Conservation (phyloP, 2,888 invertebrate genomes). For the Gymnosoma rotundatum region DNA sequence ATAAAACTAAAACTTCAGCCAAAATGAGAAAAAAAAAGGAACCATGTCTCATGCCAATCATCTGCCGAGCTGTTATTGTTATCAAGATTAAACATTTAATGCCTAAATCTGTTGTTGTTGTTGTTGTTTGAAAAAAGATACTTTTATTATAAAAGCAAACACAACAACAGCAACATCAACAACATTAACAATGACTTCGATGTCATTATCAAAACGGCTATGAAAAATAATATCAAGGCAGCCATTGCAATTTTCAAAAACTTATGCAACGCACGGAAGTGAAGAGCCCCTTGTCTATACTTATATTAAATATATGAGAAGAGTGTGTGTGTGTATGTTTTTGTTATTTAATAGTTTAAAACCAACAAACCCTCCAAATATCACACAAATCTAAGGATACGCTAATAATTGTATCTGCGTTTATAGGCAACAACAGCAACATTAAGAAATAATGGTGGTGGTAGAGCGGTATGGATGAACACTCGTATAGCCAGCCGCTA, state of each 20-base stretch:
- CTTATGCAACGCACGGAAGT: conserved; percentile 58
- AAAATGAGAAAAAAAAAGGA: conserved; percentile 37
- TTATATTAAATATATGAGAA: conserved; percentile 1
- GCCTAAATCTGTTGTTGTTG: conserved; percentile 57
- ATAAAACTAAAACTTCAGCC: not conserved
- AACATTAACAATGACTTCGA: conserved; percentile 35
- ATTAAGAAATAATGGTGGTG: conserved; percentile 4
- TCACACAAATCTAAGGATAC: conserved; percentile 52
- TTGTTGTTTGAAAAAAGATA: conserved; percentile 59
- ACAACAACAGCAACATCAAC: conserved; percentile 33
- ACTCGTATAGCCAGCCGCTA: conserved; percentile 50
- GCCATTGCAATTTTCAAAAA: conserved; percentile 59
- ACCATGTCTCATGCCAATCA: conserved; percentile 70
- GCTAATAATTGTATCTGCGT: conserved; percentile 26
- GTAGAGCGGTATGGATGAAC: conserved; percentile 47
- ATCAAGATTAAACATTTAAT: conserved; percentile 68
- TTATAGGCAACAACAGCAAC: conserved; percentile 9
- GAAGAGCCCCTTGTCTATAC: conserved; percentile 39
- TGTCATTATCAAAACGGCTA: conserved; percentile 45
- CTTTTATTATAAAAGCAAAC: conserved; percentile 59
- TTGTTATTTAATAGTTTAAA: conserved; percentile 58
- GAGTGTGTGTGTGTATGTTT: conserved; percentile 3
- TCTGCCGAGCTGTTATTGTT: conserved; percentile 66
- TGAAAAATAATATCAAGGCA: conserved; percentile 47
- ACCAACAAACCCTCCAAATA: conserved; percentile 67